Percentiles rank a stretch among this genome's conserved stretches.
Evolutionary conservation across 2,113 vertebrate species (phyloP).

Genomic region (Anarrhichthys ocellatus): DNA sequence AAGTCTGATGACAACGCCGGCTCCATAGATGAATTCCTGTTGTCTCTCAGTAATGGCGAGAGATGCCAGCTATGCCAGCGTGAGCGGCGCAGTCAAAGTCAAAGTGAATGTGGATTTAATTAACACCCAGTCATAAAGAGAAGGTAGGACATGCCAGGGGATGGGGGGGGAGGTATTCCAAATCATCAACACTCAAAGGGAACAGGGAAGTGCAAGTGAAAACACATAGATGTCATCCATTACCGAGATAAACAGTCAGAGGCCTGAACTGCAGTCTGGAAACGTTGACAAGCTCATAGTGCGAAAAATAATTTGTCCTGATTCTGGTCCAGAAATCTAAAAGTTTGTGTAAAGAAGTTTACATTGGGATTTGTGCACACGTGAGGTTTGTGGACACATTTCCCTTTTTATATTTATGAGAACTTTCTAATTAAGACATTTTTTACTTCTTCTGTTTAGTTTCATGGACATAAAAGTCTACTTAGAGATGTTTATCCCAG

Average conservation of each 20-base stretch:
- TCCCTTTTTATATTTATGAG: conserved; percentile 6
- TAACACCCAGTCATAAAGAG: conserved; percentile 76
- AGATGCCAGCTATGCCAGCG: conserved; percentile 67
- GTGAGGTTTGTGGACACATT: conserved; percentile 9
- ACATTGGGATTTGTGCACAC: background rate
- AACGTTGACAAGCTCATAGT: background rate
- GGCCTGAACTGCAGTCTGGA: background rate
- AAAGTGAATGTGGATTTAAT: conserved; percentile 84
- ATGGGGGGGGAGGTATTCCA: conserved; percentile 42
- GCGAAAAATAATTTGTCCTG: background rate
- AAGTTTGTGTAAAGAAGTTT: conserved; percentile 11
- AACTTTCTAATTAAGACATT: background rate
- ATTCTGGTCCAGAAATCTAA: background rate
- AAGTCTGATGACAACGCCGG: conserved; percentile 10
- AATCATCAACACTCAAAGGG: conserved; percentile 57
- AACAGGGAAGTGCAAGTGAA: conserved; percentile 7
- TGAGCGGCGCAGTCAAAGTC: conserved; percentile 59
- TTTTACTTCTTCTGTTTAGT: background rate
- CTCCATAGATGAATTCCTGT: conserved; percentile 28
- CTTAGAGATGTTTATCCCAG: background rate
- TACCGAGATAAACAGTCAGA: background rate
- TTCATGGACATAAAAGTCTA: conserved; percentile 4
- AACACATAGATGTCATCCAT: background rate
- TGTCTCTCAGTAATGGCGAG: conserved; percentile 45
- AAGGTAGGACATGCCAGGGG: conserved; percentile 69